Evolutionary conservation across 2,797 vertebrate genomes (phyloP).

Genomic region (Lithobates sylvaticus): DNA sequence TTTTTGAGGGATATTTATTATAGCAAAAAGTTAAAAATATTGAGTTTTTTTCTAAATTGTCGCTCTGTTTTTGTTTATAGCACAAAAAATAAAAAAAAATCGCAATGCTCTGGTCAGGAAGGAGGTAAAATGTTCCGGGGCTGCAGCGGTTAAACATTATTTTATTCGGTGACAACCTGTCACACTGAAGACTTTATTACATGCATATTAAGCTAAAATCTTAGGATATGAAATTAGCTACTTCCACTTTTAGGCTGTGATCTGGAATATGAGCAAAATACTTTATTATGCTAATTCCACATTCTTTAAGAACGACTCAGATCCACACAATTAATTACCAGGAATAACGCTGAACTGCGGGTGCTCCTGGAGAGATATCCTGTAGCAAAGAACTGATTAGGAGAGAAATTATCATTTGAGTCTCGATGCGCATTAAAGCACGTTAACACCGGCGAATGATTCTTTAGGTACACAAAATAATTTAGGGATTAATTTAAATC

Average conservation of each 20-base stretch:
- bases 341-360: conserved; percentile 39
- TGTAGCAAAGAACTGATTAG: conserved; percentile 48
- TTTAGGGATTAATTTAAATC: conserved; percentile 52
- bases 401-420: conserved; percentile 44
- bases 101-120: no score
- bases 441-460: background rate
- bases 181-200: no score
- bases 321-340: conserved; percentile 44
- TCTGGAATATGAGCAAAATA: conserved; percentile 5
- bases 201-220: no score
- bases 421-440: conserved; percentile 8
- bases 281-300: conserved; percentile 38
- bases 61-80: no score
- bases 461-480: conserved; percentile 43
- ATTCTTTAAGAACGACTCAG: conserved; percentile 18
- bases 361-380: conserved; percentile 44
- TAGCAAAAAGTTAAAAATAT: no score
- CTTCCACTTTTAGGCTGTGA: background rate
- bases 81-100: no score
- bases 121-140: no score
- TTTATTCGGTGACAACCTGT: no score
- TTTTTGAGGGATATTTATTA: no score
- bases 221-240: no score
- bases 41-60: no score
- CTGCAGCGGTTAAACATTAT: no score